Evolutionary conservation across 2,888 invertebrate genomes (phyloP).

Genomic region (Galeruca laticollis): DNA sequence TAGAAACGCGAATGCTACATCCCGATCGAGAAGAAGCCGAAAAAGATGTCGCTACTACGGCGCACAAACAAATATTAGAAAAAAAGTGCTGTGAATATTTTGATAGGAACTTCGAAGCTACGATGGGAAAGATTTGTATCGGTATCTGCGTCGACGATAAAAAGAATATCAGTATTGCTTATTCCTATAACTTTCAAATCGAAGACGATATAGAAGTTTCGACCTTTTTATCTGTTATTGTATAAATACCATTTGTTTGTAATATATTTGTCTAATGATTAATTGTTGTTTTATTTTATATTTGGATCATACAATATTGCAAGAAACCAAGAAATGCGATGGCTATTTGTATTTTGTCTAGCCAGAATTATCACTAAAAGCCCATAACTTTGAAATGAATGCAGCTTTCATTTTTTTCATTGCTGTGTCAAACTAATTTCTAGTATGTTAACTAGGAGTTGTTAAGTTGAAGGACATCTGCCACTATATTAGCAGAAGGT

Average conservation of each 20-base stretch:
- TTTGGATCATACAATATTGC: no score
- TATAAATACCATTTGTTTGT: conserved; percentile 1
- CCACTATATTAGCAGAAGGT: no score
- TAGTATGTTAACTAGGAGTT: no score
- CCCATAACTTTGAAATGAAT: no score
- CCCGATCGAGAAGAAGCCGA: conserved; percentile 7
- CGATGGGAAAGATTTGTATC: conserved; percentile 31
- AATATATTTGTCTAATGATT: neutral
- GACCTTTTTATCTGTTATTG: conserved; percentile 13
- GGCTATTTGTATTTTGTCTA: no score
- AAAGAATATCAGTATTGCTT: conserved; percentile 18
- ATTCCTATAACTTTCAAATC: conserved; percentile 29
- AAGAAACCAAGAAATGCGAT: no score
- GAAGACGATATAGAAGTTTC: conserved; percentile 25
- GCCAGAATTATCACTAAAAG: no score
- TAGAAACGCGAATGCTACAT: conserved; percentile 15
- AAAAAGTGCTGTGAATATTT: conserved; percentile 36
- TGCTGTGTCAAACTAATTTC: no score
- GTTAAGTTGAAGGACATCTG: no score
- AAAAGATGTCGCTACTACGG: conserved; percentile 14
- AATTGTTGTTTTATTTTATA: neutral
- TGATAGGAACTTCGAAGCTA: conserved; percentile 32
- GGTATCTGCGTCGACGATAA: conserved; percentile 25
- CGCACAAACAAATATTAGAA: conserved; percentile 28
- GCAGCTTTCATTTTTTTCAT: no score